Evolutionary conservation across 1,140 invertebrate genomes (phyloP), one percentile per base, ranked within the genome.

Genomic region (Metopolophium dirhodum): DNA sequence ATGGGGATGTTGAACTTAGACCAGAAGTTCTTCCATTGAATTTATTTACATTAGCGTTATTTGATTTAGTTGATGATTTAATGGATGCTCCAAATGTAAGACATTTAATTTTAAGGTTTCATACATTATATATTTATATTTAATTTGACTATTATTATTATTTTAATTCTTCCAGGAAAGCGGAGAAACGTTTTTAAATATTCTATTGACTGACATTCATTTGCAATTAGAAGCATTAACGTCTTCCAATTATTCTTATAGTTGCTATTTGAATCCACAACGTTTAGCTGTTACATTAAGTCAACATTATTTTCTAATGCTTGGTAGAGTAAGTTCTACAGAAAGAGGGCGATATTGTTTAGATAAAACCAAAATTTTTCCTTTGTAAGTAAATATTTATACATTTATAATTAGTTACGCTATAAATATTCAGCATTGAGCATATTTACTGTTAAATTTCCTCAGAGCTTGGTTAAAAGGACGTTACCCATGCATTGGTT

Each of bases 231-330:
- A 96, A 51, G 96, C 97, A 85, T 86, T 93, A 86, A 51, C 91
- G 0, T 85, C 91, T 57, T 93, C 91, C 35, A 93, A 93, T 85
- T 93, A 93, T 93, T 93, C 91, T 85, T 97, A 98, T 94, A 98
- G 99, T 95, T 98, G 98, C 94, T 95, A 99, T 1, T 97, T 99
- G 94, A 98, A 98, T 95, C 98, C 98, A 0, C 96, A 97, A 94
- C 97, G 98, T 95, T 97, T 99, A 96, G 96, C 97, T 90, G 98
- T 97, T 94, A 98, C 98, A 11, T 97, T 98, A 95, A 98, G 98
- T 95, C 98, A 99, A 95, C 97, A 97, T 95, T 99, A 99, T 95
- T 99, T 99, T 95, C 95, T 99, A 6, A 98, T 99, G 94, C 96
- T 99, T 90, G 99, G 98, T 3, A 97, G 98, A 94, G 96, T 99